phyloP scores from a whole-genome alignment of 2,888 invertebrate species.

The Pemphredon lugubris region DNA sequence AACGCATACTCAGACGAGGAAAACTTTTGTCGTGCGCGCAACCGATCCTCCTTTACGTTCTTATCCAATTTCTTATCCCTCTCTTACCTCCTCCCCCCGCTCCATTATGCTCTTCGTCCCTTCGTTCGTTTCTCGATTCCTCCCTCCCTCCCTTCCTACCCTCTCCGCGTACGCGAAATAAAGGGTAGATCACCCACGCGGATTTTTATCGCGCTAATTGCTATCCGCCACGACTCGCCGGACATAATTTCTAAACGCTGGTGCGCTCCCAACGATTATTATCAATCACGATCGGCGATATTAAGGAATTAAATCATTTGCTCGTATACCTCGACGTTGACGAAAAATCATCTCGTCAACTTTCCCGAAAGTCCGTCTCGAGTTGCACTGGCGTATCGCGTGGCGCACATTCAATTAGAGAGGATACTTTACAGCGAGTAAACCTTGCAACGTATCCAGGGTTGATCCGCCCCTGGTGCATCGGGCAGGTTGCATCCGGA shows the following conservation, averaged over 20 bases:
- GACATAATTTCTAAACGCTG: too few species aligned
- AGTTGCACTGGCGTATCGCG: slow-evolving; percentile 35
- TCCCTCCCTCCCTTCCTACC: slow-evolving; percentile 56
- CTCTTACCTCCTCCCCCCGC: slow-evolving; percentile 24
- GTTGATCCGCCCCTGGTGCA: slow-evolving; percentile 64
- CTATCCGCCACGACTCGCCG: too few species aligned
- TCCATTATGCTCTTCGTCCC: slow-evolving; percentile 62
- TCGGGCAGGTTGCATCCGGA: slow-evolving; percentile 57
- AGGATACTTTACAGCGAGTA: slow-evolving; percentile 50
- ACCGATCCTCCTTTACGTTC: slow-evolving; percentile 61
- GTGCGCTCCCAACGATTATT: too few species aligned
- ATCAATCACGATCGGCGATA: too few species aligned
- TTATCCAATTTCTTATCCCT: slow-evolving; percentile 64
- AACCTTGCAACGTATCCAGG: slow-evolving; percentile 30
- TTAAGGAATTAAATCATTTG: too few species aligned
- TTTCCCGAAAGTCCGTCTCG: neutral
- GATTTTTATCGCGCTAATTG: too few species aligned
- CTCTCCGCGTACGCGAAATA: slow-evolving; percentile 15
- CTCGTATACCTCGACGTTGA: too few species aligned
- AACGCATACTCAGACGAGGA: slow-evolving; percentile 28
- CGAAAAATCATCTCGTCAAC: too few species aligned
- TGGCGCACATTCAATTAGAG: slow-evolving; percentile 52
- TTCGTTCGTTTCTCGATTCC: slow-evolving; percentile 64
- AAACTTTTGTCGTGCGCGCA: slow-evolving; percentile 58
- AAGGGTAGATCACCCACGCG: slow-evolving; percentile 51